These are phyloP conservation scores for Coluber constrictor DNA, from an alignment of 2,797 vertebrate genomes.

Conservation along the genomic window DNA sequence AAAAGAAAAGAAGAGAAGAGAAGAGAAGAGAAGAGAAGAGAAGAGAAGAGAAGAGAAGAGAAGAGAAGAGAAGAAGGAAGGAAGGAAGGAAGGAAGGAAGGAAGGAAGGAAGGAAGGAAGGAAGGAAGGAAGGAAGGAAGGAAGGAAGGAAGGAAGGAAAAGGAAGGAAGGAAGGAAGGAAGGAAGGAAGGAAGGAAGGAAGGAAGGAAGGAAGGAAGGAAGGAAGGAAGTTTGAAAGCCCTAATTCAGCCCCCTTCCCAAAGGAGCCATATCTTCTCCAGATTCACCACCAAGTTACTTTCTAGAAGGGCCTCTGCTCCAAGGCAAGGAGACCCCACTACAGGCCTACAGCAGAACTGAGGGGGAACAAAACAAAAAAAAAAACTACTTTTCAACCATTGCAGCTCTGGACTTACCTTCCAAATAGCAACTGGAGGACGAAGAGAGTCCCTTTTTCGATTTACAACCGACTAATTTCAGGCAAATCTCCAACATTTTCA, in stretches of 20 bases:
- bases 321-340: not conserved
- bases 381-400: not conserved
- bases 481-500: slow-evolving; percentile 99
- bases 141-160: not conserved
- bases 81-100: not conserved
- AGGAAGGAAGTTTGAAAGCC: not conserved
- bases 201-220: not conserved
- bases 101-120: not conserved
- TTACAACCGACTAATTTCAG: slow-evolving; percentile 99
- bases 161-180: not conserved
- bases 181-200: not conserved
- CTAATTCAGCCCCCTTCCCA: not conserved
- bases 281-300: not conserved
- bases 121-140: not conserved
- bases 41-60: not conserved
- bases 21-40: too few relatives aligned
- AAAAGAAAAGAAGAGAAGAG: not conserved
- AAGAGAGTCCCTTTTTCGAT: slow-evolving; percentile 96
- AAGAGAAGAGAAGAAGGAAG: not conserved
- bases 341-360: too few relatives aligned
- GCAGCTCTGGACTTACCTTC: slow-evolving; percentile 83
- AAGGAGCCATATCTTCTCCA: not conserved
- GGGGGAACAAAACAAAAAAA: too few relatives aligned
- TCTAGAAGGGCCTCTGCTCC: slow-evolving; percentile 6
- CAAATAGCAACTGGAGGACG: slow-evolving; percentile 96